These are phyloP conservation scores for Lasioglossum lativentre DNA, from an alignment of 2,888 invertebrate genomes.

Conservation along the genomic window DNA sequence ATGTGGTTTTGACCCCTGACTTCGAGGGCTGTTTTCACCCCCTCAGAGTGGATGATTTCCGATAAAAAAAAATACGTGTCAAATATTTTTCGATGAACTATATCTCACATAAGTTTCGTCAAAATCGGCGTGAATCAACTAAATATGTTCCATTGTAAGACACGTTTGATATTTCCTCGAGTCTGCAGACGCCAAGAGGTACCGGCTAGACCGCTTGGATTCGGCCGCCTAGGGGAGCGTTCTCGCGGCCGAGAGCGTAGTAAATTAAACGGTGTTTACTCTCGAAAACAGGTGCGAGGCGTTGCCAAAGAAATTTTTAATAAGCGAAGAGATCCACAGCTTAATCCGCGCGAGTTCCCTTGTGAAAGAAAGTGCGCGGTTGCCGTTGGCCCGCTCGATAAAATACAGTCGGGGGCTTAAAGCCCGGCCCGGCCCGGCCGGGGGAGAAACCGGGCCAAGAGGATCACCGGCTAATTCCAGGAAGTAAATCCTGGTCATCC, in stretches of 20 bases:
- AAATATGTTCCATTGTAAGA: too few relatives aligned
- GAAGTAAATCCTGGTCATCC: constrained; percentile 39
- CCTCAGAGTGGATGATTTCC: too few relatives aligned
- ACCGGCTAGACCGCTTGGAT: background rate
- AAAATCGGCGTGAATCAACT: too few relatives aligned
- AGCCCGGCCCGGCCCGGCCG: background rate
- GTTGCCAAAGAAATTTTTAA: constrained; percentile 27
- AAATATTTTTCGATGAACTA: too few relatives aligned
- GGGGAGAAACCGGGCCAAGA: constrained; percentile 15
- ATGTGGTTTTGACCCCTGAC: too few relatives aligned
- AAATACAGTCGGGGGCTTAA: constrained; percentile 39
- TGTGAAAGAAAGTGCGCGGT: constrained; percentile 9
- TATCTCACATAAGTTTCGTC: too few relatives aligned
- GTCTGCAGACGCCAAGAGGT: too few relatives aligned
- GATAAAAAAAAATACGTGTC: too few relatives aligned
- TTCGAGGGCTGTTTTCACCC: too few relatives aligned
- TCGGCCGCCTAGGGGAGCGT: background rate
- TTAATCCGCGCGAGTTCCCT: constrained; percentile 16
- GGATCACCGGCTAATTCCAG: constrained; percentile 33
- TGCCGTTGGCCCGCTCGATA: constrained; percentile 11
- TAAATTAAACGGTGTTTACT: constrained; percentile 23
- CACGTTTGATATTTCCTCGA: too few relatives aligned
- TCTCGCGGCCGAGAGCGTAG: background rate
- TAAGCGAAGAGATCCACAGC: constrained; percentile 21
- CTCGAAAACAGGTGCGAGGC: constrained; percentile 7